A percentile compares a stretch with the other conserved stretches of the same genome.
phyloP scores from a whole-genome alignment of 2,113 vertebrate genomes.

The Solea senegalensis region DNA sequence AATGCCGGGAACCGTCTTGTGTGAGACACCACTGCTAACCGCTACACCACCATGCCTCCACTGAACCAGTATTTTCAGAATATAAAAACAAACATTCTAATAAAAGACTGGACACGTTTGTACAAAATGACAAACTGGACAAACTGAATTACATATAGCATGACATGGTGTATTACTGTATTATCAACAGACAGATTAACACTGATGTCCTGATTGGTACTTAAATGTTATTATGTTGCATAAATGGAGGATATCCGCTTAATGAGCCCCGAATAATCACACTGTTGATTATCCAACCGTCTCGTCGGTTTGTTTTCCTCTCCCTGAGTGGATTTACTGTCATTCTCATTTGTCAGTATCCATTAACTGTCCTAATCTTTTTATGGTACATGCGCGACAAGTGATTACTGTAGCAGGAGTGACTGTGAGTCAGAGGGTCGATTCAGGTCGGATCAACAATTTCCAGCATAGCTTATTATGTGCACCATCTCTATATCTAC shows the following conservation, averaged over 20 bases:
- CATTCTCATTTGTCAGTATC: background rate
- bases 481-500: too few relatives aligned
- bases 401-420: conserved; percentile 1
- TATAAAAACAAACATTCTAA: too few relatives aligned
- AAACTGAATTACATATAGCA: background rate
- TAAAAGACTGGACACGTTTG: too few relatives aligned
- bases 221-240: background rate
- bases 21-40: too few relatives aligned
- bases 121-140: background rate
- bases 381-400: background rate
- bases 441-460: background rate
- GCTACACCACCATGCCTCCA: too few relatives aligned
- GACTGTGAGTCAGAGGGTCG: background rate
- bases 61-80: too few relatives aligned
- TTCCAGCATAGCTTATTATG: background rate
- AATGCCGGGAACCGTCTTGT: too few relatives aligned
- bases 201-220: background rate
- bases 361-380: background rate
- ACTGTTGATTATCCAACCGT: conserved; percentile 7
- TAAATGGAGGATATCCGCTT: background rate
- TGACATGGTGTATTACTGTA: background rate
- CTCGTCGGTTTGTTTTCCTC: background rate
- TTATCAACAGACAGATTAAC: background rate
- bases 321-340: background rate
- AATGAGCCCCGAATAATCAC: background rate